These are phyloP conservation scores for Petrocephalus sullivani DNA, from an alignment of 2,797 vertebrate species.

Conservation along the genomic window DNA sequence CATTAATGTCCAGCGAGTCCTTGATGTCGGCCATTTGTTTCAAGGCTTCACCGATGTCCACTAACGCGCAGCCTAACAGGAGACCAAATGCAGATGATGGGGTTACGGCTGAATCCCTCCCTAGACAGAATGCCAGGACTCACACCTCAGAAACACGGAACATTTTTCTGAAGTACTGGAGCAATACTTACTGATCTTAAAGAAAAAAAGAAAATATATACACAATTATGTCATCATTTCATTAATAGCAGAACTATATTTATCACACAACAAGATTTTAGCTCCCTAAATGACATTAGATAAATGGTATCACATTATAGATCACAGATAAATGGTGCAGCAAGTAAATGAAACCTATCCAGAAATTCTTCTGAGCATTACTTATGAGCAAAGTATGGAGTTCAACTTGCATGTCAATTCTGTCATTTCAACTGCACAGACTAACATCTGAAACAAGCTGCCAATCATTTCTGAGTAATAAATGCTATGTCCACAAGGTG, in stretches of 20 bases:
- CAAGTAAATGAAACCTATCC: background rate
- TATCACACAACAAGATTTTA: background rate
- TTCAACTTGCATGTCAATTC: background rate
- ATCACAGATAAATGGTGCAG: background rate
- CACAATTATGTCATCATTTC: background rate
- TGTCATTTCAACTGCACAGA: background rate
- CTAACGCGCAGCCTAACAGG: conserved; percentile 65
- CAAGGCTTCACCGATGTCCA: conserved; percentile 83
- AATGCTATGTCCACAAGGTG: conserved; percentile 1
- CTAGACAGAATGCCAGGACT: background rate
- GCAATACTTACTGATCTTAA: background rate
- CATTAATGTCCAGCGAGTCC: conserved; percentile 83
- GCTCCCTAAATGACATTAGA: background rate
- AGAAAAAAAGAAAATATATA: background rate
- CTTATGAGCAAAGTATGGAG: background rate
- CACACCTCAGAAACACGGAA: background rate
- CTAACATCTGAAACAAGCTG: background rate
- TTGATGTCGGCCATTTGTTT: conserved; percentile 90
- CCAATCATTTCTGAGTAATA: background rate
- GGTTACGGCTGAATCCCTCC: background rate
- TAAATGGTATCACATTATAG: background rate
- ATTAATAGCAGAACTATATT: background rate
- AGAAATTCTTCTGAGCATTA: background rate
- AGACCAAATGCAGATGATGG: background rate
- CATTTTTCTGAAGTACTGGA: background rate